These are phyloP conservation scores for Eremobia ochroleuca DNA, from an alignment of 2,888 invertebrate species.

Conservation along the genomic window DNA sequence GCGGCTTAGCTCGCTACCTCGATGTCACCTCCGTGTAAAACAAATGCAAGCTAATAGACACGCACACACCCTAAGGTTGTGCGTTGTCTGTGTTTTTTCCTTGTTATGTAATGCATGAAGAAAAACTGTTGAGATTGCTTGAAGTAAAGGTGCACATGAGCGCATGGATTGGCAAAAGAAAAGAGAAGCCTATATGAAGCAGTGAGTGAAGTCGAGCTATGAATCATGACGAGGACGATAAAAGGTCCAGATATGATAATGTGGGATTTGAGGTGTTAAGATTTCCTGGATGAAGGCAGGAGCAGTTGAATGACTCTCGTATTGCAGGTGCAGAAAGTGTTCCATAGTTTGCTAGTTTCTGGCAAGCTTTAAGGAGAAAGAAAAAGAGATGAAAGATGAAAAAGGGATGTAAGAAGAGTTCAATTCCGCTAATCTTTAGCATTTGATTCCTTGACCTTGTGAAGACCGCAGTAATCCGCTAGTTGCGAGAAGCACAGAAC, in stretches of 20 bases:
- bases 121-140: conserved; percentile 10
- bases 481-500: too few relatives aligned
- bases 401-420: too few relatives aligned
- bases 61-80: background rate
- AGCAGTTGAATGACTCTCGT: background rate
- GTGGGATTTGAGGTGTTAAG: background rate
- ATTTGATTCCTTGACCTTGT: too few relatives aligned
- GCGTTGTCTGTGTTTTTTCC: background rate
- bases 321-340: background rate
- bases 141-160: background rate
- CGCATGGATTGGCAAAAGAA: background rate
- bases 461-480: too few relatives aligned
- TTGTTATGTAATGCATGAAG: background rate
- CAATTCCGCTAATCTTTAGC: too few relatives aligned
- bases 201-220: background rate
- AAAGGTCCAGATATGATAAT: background rate
- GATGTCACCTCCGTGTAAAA: too few relatives aligned
- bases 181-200: background rate
- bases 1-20: too few relatives aligned
- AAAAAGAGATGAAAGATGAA: too few relatives aligned
- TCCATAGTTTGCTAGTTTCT: background rate
- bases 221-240: background rate
- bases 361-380: background rate
- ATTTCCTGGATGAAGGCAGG: background rate
- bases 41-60: too few relatives aligned